Percentiles rank a stretch among this genome's conserved stretches.
phyloP scores from a whole-genome alignment of 2,797 vertebrate genomes.

The Rousettus madagascariensis region DNA sequence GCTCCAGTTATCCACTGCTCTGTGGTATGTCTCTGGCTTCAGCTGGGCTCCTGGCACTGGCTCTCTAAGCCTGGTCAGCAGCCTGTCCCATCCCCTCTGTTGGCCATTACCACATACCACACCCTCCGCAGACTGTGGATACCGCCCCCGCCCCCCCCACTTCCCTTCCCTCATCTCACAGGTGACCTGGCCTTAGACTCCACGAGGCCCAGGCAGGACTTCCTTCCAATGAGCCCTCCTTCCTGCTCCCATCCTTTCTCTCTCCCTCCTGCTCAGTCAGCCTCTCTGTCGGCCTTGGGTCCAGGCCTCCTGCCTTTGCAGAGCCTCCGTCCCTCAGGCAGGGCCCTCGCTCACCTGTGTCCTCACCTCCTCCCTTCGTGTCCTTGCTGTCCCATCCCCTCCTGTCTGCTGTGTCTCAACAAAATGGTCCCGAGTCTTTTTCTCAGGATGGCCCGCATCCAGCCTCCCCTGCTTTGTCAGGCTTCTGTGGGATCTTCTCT shows the following conservation, averaged over 20 bases:
- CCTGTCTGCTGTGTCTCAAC: neutral
- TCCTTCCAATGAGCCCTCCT: neutral
- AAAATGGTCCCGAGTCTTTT: neutral
- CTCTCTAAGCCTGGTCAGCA: neutral
- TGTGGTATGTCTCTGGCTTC: neutral
- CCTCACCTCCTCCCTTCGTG: neutral
- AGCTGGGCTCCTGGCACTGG: neutral
- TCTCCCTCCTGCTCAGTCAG: neutral
- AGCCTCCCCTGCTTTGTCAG: neutral
- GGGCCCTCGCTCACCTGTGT: neutral
- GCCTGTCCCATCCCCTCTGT: neutral
- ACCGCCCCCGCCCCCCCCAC: too few species aligned
- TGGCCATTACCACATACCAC: neutral
- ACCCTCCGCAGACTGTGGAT: neutral
- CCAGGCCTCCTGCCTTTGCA: neutral
- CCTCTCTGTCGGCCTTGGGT: neutral
- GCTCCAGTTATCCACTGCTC: neutral
- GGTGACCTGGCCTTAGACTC: neutral
- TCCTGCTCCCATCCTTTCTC: neutral
- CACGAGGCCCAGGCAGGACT: neutral
- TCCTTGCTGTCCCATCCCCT: neutral
- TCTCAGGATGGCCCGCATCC: neutral
- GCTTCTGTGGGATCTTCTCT: neutral
- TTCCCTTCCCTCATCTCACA: rapidly evolving
- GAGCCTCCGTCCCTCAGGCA: neutral